Conservation (phyloP, 2,797 vertebrate genomes). For the Ctenosaura bakeri region DNA sequence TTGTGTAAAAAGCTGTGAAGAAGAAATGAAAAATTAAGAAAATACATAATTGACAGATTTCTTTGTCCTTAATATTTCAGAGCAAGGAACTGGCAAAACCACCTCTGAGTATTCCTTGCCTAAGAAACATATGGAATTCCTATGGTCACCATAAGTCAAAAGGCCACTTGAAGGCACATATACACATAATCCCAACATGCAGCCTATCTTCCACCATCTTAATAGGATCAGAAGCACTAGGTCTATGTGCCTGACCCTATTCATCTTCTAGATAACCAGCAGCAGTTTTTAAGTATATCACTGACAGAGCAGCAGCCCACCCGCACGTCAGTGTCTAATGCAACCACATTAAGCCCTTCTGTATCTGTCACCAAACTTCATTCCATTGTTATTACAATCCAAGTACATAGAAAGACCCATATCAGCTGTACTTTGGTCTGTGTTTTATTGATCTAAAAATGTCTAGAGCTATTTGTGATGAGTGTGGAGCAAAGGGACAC, state of each 20-base stretch:
- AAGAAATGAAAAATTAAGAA: not conserved
- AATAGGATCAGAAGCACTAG: not conserved
- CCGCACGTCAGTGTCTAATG: slow-evolving; percentile 10
- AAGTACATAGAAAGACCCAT: not conserved
- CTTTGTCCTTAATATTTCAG: too few relatives aligned
- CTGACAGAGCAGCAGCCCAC: not conserved
- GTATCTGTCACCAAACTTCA: not conserved
- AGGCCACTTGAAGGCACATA: too few relatives aligned
- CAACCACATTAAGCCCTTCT: slow-evolving; percentile 24
- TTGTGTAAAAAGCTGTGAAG: not conserved
- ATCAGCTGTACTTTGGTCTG: not conserved
- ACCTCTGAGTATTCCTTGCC: too few relatives aligned
- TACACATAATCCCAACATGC: not conserved
- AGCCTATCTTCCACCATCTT: not conserved
- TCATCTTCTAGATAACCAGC: not conserved
- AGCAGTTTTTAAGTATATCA: not conserved
- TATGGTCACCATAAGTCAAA: too few relatives aligned
- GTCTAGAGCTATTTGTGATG: not conserved
- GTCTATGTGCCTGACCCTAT: not conserved
- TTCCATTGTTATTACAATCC: slow-evolving; percentile 15
- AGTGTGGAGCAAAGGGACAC: not conserved
- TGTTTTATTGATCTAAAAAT: slow-evolving; percentile 6
- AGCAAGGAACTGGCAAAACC: too few relatives aligned
- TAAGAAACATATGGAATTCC: too few relatives aligned
- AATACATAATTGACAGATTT: not conserved